Evolutionary conservation across 2,888 invertebrate species (phyloP), one percentile per base, ranked within the genome.

Genomic region (Zele albiditarsus): DNA sequence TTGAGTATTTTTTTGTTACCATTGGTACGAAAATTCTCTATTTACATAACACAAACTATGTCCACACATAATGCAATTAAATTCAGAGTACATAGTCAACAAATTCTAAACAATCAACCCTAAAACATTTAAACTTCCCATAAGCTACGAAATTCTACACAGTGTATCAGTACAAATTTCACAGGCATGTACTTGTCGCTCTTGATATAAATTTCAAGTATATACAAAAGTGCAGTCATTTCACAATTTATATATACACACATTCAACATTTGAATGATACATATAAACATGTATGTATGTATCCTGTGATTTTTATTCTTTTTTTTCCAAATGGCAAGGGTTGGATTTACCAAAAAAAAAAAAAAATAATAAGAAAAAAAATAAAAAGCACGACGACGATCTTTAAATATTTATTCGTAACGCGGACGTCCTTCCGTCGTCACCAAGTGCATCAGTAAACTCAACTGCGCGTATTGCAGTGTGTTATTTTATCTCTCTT

Each of bases 371-470:
- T n/a, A n/a, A 10, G 23, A 28, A 25, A 25, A 60, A 60, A 25
- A 58, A 25, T 14, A 60, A 60, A 60, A 4, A 20, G 23, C 10
- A 5, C 27, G 82, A 81, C 80, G 74, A 77, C 83, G 82, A 85
- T 85, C 82, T 87, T 84, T 83, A 86, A 84, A 88, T 87, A 87
- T 87, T 87, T 87, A 84, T 83, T 80, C 82, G 84, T 82, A 84
- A 84, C 81, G 82, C 84, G 84, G 83, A 85, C 83, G 84, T 85
- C 84, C 86, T 84, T 86, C 85, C 84, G 85, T 86, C 84, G 84
- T 84, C 77, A 76, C 71, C 65, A 72, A 73, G 65, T 69, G 71
- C 62, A 60, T 72, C 33, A 70, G 38, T 46, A 58, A 38, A 58
- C 80, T 82, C 80, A 80, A 80, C 74, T 76, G 71, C 53, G 76